Conservation (phyloP, 2,888 invertebrate genomes). For the Drepana falcataria region DNA sequence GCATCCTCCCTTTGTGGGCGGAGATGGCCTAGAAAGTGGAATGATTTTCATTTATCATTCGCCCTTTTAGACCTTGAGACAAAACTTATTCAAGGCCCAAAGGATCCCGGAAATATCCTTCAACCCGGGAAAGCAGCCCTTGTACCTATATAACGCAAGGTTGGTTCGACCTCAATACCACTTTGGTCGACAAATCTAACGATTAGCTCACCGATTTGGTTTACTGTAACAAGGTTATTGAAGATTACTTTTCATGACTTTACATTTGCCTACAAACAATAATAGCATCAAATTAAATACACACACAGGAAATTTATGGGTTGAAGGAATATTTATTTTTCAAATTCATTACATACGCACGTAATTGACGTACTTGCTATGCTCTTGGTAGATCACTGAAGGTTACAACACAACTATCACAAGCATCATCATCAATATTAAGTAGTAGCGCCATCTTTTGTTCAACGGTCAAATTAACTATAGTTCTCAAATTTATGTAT, state of each 20-base stretch:
- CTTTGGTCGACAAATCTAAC: constrained; percentile 36
- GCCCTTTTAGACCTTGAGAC: constrained; percentile 55
- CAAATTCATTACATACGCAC: neutral
- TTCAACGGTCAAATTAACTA: neutral
- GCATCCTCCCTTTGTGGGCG: constrained; percentile 36
- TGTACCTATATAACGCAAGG: constrained; percentile 46
- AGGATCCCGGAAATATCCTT: constrained; percentile 61
- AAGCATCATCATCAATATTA: too few species aligned
- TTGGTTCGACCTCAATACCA: constrained; percentile 39
- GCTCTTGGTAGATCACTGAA: neutral
- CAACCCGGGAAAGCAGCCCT: constrained; percentile 36
- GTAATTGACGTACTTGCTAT: neutral
- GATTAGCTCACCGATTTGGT: constrained; percentile 38
- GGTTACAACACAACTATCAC: neutral
- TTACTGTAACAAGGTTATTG: constrained; percentile 44
- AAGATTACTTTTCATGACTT: constrained; percentile 18
- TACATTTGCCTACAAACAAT: neutral
- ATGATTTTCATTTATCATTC: constrained; percentile 64
- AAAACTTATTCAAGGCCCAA: constrained; percentile 58
- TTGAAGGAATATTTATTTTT: neutral
- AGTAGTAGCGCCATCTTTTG: neutral
- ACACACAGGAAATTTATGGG: neutral
- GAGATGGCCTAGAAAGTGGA: constrained; percentile 56
- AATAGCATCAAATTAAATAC: neutral
- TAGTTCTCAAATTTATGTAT: too few species aligned